These are phyloP conservation scores for Circaetus gallicus DNA, from an alignment of 2,113 vertebrate species.

Conservation along the genomic window DNA sequence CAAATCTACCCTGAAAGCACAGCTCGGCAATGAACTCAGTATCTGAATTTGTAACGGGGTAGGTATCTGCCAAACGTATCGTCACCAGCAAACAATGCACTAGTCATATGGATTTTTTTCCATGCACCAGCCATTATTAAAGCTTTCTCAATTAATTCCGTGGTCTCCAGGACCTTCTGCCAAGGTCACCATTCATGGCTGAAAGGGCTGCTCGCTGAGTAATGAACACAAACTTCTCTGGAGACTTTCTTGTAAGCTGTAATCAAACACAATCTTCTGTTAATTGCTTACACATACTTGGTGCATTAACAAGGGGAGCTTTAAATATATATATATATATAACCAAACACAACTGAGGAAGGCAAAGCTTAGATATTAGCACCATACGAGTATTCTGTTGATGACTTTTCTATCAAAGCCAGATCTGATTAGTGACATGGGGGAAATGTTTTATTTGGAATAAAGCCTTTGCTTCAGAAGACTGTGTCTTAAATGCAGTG, in stretches of 20 bases:
- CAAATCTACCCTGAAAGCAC: slow-evolving; percentile 40
- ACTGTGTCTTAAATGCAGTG: background rate
- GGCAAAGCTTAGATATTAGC: background rate
- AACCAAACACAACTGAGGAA: background rate
- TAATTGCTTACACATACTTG: slow-evolving; percentile 25
- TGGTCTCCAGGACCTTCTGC: slow-evolving; percentile 5
- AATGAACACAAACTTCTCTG: slow-evolving; percentile 23
- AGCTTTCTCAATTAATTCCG: slow-evolving; percentile 21
- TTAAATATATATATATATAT: background rate
- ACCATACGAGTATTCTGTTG: background rate
- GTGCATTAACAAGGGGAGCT: slow-evolving; percentile 9
- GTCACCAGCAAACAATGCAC: slow-evolving; percentile 54
- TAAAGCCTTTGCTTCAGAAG: background rate
- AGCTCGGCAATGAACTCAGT: slow-evolving; percentile 13
- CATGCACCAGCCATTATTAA: slow-evolving; percentile 30
- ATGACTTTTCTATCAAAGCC: background rate
- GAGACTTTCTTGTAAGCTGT: background rate
- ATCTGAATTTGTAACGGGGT: slow-evolving; percentile 26
- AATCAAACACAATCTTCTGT: slow-evolving; percentile 34
- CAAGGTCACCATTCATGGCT: slow-evolving; percentile 43
- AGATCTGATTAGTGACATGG: background rate
- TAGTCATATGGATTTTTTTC: background rate
- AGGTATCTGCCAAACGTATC: slow-evolving; percentile 18
- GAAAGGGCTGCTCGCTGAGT: slow-evolving; percentile 9
- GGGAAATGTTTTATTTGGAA: slow-evolving; percentile 18